Conservation (phyloP, 2,888 invertebrate species). For the Helobdella robusta region DNA sequence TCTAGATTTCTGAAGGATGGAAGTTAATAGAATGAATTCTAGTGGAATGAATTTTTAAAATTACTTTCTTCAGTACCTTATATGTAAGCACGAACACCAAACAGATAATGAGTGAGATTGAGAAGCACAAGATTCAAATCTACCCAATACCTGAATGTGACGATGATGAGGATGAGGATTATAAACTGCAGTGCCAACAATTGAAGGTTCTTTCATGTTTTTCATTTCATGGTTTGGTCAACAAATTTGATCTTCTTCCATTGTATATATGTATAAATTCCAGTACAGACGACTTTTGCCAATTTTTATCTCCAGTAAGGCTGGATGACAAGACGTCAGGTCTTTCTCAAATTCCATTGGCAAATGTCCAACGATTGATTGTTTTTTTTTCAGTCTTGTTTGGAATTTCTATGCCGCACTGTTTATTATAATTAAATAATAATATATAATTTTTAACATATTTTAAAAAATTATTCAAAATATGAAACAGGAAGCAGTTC, state of each 20-base stretch:
- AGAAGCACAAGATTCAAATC: conserved; percentile 79
- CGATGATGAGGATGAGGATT: conserved; percentile 86
- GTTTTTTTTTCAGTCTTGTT: no score
- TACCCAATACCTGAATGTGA: conserved; percentile 92
- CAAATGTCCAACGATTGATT: no score
- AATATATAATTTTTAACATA: background rate
- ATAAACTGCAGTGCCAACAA: conserved; percentile 58
- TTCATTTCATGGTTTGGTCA: no score
- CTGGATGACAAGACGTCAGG: no score
- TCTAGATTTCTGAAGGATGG: background rate
- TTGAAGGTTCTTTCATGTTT: conserved; percentile 46
- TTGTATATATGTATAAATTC: no score
- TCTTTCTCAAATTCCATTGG: no score
- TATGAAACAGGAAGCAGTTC: conserved; percentile 66
- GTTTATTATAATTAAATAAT: no score
- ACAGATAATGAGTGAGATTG: conserved; percentile 78
- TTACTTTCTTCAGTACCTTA: background rate
- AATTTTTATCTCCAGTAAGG: no score
- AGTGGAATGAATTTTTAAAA: background rate
- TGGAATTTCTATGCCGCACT: no score
- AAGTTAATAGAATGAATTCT: background rate
- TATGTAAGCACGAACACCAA: background rate
- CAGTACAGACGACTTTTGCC: no score
- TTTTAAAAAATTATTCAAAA: background rate
- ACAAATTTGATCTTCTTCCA: no score